A percentile compares a stretch with the other conserved stretches of the same genome.
These are phyloP conservation scores for Rotaria socialis DNA, from an alignment of 2,888 invertebrate species.

Conservation along the genomic window DNA sequence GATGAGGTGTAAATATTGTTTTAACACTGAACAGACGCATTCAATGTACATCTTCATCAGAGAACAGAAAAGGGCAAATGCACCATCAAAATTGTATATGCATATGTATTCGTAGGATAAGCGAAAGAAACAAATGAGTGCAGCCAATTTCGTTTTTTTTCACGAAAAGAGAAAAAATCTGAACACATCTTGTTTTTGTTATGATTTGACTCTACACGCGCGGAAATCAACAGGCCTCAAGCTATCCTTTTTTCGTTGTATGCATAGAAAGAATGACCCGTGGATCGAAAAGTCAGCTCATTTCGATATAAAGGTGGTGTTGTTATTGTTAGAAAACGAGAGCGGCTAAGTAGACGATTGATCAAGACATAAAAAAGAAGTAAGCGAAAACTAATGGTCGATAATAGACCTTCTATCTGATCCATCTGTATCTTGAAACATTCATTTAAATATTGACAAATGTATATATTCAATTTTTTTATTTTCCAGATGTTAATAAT, in stretches of 20 bases:
- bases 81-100: background rate
- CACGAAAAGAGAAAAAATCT: background rate
- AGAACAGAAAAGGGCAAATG: background rate
- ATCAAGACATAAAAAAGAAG: background rate
- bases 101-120: background rate
- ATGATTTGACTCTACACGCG: background rate
- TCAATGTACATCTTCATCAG: constrained; percentile 11
- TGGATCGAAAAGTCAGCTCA: constrained; percentile 23
- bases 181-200: constrained; percentile 20
- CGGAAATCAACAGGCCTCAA: constrained; percentile 2
- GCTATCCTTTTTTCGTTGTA: background rate
- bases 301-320: background rate
- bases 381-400: background rate
- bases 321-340: background rate
- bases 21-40: constrained; percentile 7
- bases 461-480: background rate
- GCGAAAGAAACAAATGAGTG: background rate
- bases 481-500: background rate
- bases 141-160: background rate
- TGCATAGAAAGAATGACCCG: background rate
- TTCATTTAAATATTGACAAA: background rate
- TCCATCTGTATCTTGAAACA: background rate
- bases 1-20: constrained; percentile 22
- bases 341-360: background rate
- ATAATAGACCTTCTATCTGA: background rate